These are phyloP conservation scores for Scrobipalpa costella DNA, from an alignment of 2,888 invertebrate genomes.

Conservation along the genomic window DNA sequence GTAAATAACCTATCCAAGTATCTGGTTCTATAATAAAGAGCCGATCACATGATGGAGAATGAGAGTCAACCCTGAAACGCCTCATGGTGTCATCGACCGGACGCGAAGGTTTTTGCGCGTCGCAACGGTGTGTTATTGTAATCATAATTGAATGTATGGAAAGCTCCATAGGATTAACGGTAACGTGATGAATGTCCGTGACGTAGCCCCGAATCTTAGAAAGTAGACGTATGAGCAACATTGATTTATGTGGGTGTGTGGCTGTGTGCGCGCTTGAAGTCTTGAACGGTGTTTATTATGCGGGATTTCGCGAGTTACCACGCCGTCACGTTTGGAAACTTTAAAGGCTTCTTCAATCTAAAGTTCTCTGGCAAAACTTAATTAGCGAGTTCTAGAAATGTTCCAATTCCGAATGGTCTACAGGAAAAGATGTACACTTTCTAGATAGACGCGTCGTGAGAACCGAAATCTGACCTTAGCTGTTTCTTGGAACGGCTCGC, in stretches of 20 bases:
- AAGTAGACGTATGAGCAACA: conserved; percentile 19
- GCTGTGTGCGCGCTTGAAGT: conserved; percentile 10
- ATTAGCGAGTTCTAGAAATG: conserved; percentile 10
- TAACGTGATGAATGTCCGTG: conserved; percentile 46
- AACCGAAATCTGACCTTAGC: conserved; percentile 19
- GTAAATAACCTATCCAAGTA: conserved; percentile 18
- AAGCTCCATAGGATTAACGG: conserved; percentile 59
- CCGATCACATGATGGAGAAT: conserved; percentile 5
- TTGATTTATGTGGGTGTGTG: conserved; percentile 18
- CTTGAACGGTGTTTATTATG: conserved; percentile 4
- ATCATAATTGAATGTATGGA: conserved; percentile 74
- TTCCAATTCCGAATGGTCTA: not conserved
- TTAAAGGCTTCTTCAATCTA: conserved; percentile 15
- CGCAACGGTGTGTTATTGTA: conserved; percentile 72
- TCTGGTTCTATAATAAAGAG: not conserved
- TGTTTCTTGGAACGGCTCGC: conserved; percentile 13
- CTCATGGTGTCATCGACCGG: conserved; percentile 75
- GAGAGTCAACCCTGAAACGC: conserved; percentile 75
- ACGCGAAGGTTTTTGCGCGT: conserved; percentile 75
- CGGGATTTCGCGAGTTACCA: conserved; percentile 2
- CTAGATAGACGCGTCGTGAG: conserved; percentile 10
- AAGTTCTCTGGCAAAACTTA: conserved; percentile 7
- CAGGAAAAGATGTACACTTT: conserved; percentile 1
- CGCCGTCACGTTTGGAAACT: conserved; percentile 1
- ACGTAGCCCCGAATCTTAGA: conserved; percentile 33